These are phyloP conservation scores for Drosophila mayri DNA, from an alignment of 1,140 invertebrate genomes.

Conservation along the genomic window DNA sequence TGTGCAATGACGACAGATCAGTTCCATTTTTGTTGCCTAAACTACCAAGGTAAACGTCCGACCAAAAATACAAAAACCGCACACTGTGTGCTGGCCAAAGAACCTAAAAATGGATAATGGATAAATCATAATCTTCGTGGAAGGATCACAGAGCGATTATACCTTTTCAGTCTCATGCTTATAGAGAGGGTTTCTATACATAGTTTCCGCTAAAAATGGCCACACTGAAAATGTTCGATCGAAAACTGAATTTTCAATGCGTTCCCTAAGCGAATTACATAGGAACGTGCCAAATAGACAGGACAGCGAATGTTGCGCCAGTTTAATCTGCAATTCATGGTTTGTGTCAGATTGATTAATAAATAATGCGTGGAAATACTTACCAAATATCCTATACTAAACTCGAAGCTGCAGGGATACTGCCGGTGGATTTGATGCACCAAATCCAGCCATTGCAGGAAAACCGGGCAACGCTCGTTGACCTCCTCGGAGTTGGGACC, in stretches of 20 bases:
- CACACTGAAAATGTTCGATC: conserved; percentile 94
- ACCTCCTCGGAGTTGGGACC: conserved; percentile 92
- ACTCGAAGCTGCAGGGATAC: conserved; percentile 97
- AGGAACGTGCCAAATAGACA: conserved; percentile 98
- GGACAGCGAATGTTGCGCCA: conserved; percentile 97
- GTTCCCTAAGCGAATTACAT: conserved; percentile 94
- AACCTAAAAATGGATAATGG: conserved; percentile 85
- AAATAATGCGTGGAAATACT: conserved; percentile 67
- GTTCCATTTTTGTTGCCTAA: conserved; percentile 80
- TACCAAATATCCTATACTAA: conserved; percentile 96
- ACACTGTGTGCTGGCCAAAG: conserved; percentile 94
- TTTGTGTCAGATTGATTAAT: not conserved
- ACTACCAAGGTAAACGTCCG: conserved; percentile 92
- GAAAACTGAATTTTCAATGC: conserved; percentile 88
- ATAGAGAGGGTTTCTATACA: conserved; percentile 95
- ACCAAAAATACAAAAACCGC: conserved; percentile 93
- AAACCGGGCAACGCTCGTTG: conserved; percentile 97
- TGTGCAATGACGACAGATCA: conserved; percentile 70
- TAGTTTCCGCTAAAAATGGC: conserved; percentile 91
- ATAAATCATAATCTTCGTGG: conserved; percentile 9
- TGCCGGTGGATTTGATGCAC: conserved; percentile 96
- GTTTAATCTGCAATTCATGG: conserved; percentile 90
- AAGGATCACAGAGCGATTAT: not conserved
- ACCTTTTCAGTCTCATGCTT: conserved; percentile 86
- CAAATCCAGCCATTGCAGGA: conserved; percentile 98